Evolutionary conservation across 2,113 vertebrate genomes (phyloP).

Genomic region (Perccottus glenii): DNA sequence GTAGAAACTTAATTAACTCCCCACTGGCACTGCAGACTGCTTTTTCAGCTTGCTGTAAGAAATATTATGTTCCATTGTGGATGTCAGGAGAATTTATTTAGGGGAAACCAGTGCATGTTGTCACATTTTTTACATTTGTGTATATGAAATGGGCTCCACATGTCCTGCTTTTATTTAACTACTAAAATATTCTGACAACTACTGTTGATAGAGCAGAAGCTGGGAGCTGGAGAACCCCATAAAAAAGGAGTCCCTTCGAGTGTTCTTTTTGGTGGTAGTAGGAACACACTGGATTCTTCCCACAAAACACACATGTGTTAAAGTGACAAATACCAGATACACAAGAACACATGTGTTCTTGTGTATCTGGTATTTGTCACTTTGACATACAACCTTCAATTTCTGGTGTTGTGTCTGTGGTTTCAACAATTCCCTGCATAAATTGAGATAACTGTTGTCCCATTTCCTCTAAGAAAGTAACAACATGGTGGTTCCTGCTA

Average conservation of each 20-base stretch:
- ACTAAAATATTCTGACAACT: conserved; percentile 71
- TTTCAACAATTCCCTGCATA: conserved; percentile 68
- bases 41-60: conserved; percentile 91
- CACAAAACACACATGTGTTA: too few species aligned
- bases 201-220: conserved; percentile 91
- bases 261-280: conserved; percentile 93
- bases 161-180: not conserved
- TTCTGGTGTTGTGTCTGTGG: conserved; percentile 64
- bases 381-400: too few species aligned
- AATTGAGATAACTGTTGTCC: not conserved
- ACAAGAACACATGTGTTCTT: conserved; percentile 96
- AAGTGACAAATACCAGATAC: too few species aligned
- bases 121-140: too few species aligned
- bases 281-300: conserved; percentile 89
- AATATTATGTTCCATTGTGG: not conserved
- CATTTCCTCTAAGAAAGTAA: conserved; percentile 86
- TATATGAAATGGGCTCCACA: conserved; percentile 59
- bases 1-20: conserved; percentile 93
- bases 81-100: too few species aligned
- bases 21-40: conserved; percentile 92
- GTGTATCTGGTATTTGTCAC: conserved; percentile 85
- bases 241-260: conserved; percentile 87
- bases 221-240: conserved; percentile 94
- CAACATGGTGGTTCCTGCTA: conserved; percentile 94
- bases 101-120: too few species aligned